Base-by-base conservation (phyloP, 2,797 vertebrate species). In the Bradypodion pumilum region DNA sequence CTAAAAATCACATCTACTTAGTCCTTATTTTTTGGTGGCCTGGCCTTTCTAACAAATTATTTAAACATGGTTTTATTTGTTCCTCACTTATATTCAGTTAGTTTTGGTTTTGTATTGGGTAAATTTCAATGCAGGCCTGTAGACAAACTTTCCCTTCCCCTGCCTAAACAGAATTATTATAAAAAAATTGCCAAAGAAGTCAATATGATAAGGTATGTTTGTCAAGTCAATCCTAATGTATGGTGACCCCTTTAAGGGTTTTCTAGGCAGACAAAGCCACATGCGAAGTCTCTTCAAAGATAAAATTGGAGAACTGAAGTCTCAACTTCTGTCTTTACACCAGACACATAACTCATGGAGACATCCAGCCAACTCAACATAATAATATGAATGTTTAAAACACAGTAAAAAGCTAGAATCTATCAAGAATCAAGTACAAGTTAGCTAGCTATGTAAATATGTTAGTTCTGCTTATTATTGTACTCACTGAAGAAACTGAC, bases 301-400 rank as follows among this genome's bases (percentile, higher is more conserved):
- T n/a, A n/a, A n/a, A n/a, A n/a, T n/a, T n/a, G n/a, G n/a, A n/a
- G n/a, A n/a, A n/a, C n/a, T n/a, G n/a, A n/a, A n/a, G n/a, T n/a
- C n/a, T n/a, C n/a, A n/a, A n/a, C n/a, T n/a, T n/a, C n/a, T n/a
- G n/a, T n/a, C n/a, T n/a, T n/a, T n/a, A n/a, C n/a, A n/a, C n/a
- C n/a, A n/a, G n/a, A n/a, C n/a, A n/a, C n/a, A n/a, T n/a, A n/a
- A n/a, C n/a, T n/a, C n/a, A n/a, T n/a, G n/a, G n/a, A n/a, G n/a
- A n/a, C n/a, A n/a, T n/a, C n/a, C n/a, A n/a, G n/a, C n/a, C n/a
- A n/a, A n/a, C n/a, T n/a, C n/a, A n/a, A n/a, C n/a, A n/a, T n/a
- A n/a, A n/a, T n/a, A n/a, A 78, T 76, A 84, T 7, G 40, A 84
- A 27, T 80, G 52, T 69, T 77, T 60, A 77, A 75, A 16, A 75